Conservation (phyloP, 1,140 invertebrate species). For the Leptestheria dahalacensis region DNA sequence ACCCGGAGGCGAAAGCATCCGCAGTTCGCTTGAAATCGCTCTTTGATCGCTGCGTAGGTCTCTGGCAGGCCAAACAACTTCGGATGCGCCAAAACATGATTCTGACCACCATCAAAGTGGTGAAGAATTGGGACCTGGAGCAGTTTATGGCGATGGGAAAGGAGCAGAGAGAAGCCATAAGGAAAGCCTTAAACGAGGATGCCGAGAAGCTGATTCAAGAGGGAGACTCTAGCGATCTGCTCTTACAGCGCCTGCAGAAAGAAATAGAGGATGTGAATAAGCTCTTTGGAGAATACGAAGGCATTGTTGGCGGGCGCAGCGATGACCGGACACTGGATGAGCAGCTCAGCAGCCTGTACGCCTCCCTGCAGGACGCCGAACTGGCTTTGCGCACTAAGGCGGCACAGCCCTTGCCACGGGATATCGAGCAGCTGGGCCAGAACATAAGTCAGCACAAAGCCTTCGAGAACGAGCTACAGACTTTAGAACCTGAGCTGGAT, state of each 20-base stretch:
- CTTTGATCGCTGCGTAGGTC: slow-evolving; percentile 68
- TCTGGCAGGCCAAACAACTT: slow-evolving; percentile 92
- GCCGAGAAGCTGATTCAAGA: slow-evolving; percentile 85
- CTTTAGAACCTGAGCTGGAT: slow-evolving; percentile 60
- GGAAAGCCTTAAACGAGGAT: slow-evolving; percentile 89
- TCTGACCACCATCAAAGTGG: slow-evolving; percentile 92
- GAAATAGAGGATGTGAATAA: slow-evolving; percentile 93
- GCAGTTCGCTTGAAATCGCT: slow-evolving; percentile 64
- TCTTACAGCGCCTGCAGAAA: slow-evolving; percentile 62
- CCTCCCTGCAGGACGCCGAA: slow-evolving; percentile 68
- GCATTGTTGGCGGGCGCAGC: slow-evolving; percentile 41
- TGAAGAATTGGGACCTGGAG: slow-evolving; percentile 86
- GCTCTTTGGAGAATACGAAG: slow-evolving; percentile 85
- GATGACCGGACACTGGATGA: slow-evolving; percentile 48
- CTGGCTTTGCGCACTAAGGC: slow-evolving; percentile 61
- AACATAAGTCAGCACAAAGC: slow-evolving; percentile 77
- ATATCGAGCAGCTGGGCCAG: slow-evolving; percentile 68
- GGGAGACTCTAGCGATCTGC: slow-evolving; percentile 82
- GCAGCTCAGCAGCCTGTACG: slow-evolving; percentile 56
- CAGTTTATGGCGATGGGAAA: slow-evolving; percentile 88
- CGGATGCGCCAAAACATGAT: slow-evolving; percentile 93
- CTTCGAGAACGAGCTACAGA: slow-evolving; percentile 52
- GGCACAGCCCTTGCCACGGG: slow-evolving; percentile 59
- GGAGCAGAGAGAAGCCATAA: slow-evolving; percentile 83
- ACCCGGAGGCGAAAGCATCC: slow-evolving; percentile 71